Conservation (phyloP, 53 echinoderm and acorn worm genomes). For the Apostichopus leukothele region DNA sequence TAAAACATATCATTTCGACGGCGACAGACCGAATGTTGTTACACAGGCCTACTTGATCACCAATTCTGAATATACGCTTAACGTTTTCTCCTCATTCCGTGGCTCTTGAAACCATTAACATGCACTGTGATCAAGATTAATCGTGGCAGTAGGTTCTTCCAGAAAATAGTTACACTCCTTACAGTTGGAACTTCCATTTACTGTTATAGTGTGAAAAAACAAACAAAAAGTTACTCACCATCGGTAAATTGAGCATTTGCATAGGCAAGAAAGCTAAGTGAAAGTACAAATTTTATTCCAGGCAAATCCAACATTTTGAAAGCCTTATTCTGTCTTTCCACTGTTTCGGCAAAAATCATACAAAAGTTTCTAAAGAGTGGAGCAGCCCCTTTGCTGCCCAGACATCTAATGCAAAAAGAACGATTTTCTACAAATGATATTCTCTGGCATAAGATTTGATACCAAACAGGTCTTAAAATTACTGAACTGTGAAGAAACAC, state of each 20-base stretch:
- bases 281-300: constrained; percentile 10
- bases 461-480: neutral
- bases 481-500: neutral
- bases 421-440: neutral
- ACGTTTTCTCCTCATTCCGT: too few relatives aligned
- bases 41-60: too few relatives aligned
- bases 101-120: too few relatives aligned
- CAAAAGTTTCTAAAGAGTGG: neutral
- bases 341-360: neutral
- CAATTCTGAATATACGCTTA: too few relatives aligned
- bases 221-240: neutral
- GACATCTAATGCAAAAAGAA: neutral
- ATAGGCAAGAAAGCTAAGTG: neutral
- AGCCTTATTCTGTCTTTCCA: neutral
- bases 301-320: neutral
- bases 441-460: neutral
- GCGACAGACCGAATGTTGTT: too few relatives aligned
- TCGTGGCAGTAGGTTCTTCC: too few relatives aligned
- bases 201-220: neutral
- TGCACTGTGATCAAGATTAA: too few relatives aligned
- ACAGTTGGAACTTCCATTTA: too few relatives aligned
- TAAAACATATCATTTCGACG: too few relatives aligned
- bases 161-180: too few relatives aligned
- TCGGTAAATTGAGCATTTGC: neutral
- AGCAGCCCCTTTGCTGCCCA: neutral